Evolutionary conservation across 2,888 invertebrate species (phyloP).

Genomic region (Eupithecia subumbrata): DNA sequence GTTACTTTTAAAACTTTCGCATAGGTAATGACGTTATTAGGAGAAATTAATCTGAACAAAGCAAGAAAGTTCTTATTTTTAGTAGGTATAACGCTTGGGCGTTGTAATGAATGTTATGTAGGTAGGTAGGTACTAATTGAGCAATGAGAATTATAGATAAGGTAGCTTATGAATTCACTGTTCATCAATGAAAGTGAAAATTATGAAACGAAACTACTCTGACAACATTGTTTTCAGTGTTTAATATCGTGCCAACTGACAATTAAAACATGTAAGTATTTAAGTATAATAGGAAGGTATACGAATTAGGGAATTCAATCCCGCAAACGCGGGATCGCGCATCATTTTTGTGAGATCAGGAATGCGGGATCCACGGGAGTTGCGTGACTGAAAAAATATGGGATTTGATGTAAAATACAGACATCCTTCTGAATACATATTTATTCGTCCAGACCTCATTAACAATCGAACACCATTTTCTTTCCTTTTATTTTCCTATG

Average conservation of each 20-base stretch:
- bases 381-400: too few relatives aligned
- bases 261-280: conserved; percentile 49
- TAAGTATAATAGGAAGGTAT: conserved; percentile 37
- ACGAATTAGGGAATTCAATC: neutral
- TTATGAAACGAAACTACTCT: conserved; percentile 3
- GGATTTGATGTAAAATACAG: too few relatives aligned
- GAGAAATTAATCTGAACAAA: neutral
- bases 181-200: conserved; percentile 55
- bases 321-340: too few relatives aligned
- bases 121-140: neutral
- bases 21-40: neutral
- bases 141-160: conserved; percentile 28
- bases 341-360: too few relatives aligned
- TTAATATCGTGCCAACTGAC: conserved; percentile 54
- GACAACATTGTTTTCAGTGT: conserved; percentile 18
- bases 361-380: too few relatives aligned
- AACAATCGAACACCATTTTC: too few relatives aligned
- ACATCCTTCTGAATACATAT: too few relatives aligned
- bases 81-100: neutral
- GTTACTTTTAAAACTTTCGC: neutral
- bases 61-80: neutral
- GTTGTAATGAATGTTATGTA: neutral
- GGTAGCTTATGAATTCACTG: conserved; percentile 48
- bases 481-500: too few relatives aligned
- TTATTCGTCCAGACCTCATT: too few relatives aligned